Evolutionary conservation across 2,113 vertebrate genomes (phyloP).

Genomic region (Chamaea fasciata): DNA sequence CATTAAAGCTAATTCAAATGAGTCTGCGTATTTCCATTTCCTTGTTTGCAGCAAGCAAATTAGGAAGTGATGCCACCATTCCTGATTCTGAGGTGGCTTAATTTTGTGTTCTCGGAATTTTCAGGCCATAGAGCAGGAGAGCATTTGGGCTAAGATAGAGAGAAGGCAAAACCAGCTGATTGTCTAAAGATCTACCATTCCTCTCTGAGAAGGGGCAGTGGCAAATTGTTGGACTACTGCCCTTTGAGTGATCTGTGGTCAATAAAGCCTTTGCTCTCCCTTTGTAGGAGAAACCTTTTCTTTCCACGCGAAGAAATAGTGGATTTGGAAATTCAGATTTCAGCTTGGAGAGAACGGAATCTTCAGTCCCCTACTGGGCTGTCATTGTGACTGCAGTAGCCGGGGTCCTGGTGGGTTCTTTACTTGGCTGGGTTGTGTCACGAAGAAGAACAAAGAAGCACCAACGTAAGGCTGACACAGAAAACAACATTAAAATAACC

Average conservation of each 20-base stretch:
- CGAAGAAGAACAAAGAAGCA: constrained; percentile 9
- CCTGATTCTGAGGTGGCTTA: not conserved
- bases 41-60: not conserved
- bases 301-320: constrained; percentile 83
- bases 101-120: not conserved
- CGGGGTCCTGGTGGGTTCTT: constrained; percentile 70
- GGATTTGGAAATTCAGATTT: not conserved
- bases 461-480: not conserved
- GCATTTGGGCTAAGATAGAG: not conserved
- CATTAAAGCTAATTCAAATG: not conserved
- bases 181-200: not conserved
- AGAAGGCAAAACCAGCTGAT: not conserved
- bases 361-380: constrained; percentile 70
- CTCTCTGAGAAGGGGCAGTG: not conserved
- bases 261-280: not conserved
- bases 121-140: not conserved
- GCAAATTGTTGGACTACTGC: not conserved
- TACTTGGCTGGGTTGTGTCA: constrained; percentile 50
- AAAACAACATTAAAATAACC: not conserved
- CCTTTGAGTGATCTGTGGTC: not conserved
- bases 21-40: not conserved
- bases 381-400: constrained; percentile 68
- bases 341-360: not conserved
- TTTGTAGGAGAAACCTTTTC: constrained; percentile 82
- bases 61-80: not conserved